A percentile compares a stretch with the other conserved stretches of the same genome.
phyloP scores from a whole-genome alignment of 2,888 invertebrate genomes.

The Drosophila subsilvestris region DNA sequence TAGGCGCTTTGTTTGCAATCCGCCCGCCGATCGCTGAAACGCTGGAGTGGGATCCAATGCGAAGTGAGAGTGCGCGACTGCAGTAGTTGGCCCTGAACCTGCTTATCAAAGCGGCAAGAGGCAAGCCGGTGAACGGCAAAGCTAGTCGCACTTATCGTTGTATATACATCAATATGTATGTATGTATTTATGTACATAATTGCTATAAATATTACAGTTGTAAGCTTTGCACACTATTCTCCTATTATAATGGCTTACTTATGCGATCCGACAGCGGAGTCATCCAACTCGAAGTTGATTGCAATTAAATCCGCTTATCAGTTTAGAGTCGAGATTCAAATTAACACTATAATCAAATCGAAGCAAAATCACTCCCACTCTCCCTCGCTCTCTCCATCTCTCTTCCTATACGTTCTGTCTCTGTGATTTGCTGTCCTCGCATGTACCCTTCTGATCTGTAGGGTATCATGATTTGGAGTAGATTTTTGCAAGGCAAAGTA shows the following conservation, averaged over 20 bases:
- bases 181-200: slow-evolving; percentile 44
- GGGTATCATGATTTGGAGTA: background rate
- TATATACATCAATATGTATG: background rate
- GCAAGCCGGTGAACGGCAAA: slow-evolving; percentile 22
- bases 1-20: background rate
- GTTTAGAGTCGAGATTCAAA: slow-evolving; percentile 64
- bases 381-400: too few relatives aligned
- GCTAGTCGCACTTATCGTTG: slow-evolving; percentile 21
- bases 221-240: slow-evolving; percentile 49
- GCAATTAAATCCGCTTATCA: slow-evolving; percentile 77
- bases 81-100: slow-evolving; percentile 65
- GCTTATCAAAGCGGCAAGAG: slow-evolving; percentile 70
- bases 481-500: background rate
- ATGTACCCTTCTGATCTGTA: background rate
- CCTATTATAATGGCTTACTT: slow-evolving; percentile 40
- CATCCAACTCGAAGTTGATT: slow-evolving; percentile 46
- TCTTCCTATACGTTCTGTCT: slow-evolving; percentile 48
- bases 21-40: background rate
- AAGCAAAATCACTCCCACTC: background rate
- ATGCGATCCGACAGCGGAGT: slow-evolving; percentile 61
- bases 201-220: slow-evolving; percentile 74
- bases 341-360: slow-evolving; percentile 58
- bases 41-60: slow-evolving; percentile 12
- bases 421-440: slow-evolving; percentile 43
- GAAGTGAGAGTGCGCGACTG: slow-evolving; percentile 8